These are phyloP conservation scores for Ormyrus nitidulus DNA, from an alignment of 2,888 invertebrate genomes.

Conservation along the genomic window DNA sequence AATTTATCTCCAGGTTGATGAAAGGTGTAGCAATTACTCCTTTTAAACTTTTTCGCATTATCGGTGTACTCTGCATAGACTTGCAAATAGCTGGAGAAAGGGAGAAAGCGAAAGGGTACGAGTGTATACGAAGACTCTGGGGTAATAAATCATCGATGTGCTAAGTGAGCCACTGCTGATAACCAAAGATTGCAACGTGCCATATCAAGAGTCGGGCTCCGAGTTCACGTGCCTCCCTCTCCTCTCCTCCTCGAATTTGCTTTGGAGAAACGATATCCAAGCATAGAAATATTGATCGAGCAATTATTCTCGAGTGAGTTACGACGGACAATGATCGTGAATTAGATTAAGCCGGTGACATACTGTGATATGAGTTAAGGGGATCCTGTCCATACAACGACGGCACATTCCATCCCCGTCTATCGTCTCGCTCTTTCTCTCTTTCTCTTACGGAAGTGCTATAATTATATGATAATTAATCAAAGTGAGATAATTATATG, in stretches of 20 bases:
- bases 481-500: too few species aligned
- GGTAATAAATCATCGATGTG: slow-evolving; percentile 39
- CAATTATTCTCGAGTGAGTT: slow-evolving; percentile 72
- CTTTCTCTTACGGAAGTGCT: neutral
- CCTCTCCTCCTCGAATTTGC: neutral
- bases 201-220: slow-evolving; percentile 23
- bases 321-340: slow-evolving; percentile 68
- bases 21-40: too few species aligned
- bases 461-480: too few species aligned
- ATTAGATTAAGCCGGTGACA: slow-evolving; percentile 72
- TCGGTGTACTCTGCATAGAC: too few species aligned
- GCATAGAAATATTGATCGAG: slow-evolving; percentile 68
- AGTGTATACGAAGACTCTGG: neutral
- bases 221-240: neutral
- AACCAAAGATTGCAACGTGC: slow-evolving; percentile 43
- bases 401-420: neutral
- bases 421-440: neutral
- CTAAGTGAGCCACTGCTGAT: slow-evolving; percentile 38
- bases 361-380: slow-evolving; percentile 70
- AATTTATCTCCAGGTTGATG: too few species aligned
- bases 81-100: neutral
- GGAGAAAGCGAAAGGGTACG: neutral
- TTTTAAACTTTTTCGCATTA: too few species aligned
- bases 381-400: slow-evolving; percentile 12
- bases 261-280: slow-evolving; percentile 29